Evolutionary conservation across 2,888 invertebrate genomes (phyloP).

Genomic region (Orthonevra nobilis): DNA sequence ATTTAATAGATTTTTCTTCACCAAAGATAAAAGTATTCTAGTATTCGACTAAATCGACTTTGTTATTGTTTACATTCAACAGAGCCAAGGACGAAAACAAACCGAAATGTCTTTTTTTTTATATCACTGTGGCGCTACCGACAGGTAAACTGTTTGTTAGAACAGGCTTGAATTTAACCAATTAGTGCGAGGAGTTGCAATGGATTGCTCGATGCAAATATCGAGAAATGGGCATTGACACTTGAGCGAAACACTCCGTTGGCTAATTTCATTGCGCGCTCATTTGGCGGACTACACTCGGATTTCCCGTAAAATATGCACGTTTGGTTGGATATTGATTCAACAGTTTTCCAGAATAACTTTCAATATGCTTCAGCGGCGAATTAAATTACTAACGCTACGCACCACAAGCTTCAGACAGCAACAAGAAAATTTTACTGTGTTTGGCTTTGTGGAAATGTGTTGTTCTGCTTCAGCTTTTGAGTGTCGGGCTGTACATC

Average conservation of each 20-base stretch:
- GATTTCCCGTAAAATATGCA: not conserved
- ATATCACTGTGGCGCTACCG: constrained; percentile 4
- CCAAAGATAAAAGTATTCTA: not conserved
- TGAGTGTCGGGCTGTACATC: not conserved
- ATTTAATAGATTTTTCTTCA: constrained; percentile 9
- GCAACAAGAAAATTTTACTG: constrained; percentile 25
- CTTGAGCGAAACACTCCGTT: constrained; percentile 7
- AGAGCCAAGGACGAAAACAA: constrained; percentile 11
- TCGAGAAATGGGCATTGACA: constrained; percentile 7
- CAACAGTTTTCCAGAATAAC: not conserved
- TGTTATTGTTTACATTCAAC: constrained; percentile 39
- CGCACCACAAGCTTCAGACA: not conserved
- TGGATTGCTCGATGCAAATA: not conserved
- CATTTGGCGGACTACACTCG: not conserved
- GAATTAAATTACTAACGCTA: not conserved
- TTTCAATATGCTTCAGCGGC: not conserved
- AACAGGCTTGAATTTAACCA: not conserved
- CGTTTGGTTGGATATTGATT: not conserved
- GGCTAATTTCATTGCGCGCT: constrained; percentile 6
- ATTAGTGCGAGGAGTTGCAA: not conserved
- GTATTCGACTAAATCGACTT: not conserved
- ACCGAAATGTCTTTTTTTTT: constrained; percentile 11
- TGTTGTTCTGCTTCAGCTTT: not conserved
- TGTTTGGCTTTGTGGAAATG: not conserved
- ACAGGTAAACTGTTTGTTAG: constrained; percentile 11